Percentiles rank a stretch among this genome's conserved stretches.
Conservation (phyloP, 2,888 invertebrate species). For the Selenia dentaria region DNA sequence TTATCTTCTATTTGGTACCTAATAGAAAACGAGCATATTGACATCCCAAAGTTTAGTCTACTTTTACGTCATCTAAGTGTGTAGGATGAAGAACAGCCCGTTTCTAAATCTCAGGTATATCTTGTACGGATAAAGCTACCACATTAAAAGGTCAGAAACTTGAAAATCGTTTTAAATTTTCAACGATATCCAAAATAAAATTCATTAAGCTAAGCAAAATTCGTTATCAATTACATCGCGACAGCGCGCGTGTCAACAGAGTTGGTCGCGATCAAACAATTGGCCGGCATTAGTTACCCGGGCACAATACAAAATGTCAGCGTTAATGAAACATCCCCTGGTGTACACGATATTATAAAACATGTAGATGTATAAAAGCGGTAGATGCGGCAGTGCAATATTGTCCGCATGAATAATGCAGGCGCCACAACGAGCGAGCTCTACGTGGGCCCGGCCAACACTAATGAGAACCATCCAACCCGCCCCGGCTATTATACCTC, state of each 20-base stretch:
- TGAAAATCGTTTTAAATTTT: conserved; percentile 3
- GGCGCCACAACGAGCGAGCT: conserved; percentile 61
- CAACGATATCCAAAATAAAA: conserved; percentile 7
- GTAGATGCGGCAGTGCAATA: conserved; percentile 70
- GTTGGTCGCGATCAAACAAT: conserved; percentile 38
- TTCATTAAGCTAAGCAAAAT: conserved; percentile 18
- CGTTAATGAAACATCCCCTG: conserved; percentile 51
- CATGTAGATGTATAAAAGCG: conserved; percentile 38
- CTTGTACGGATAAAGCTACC: too few species aligned
- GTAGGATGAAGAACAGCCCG: too few species aligned
- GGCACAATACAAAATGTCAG: conserved; percentile 44
- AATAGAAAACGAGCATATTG: too few species aligned
- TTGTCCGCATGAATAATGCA: conserved; percentile 83
- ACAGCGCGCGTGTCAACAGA: conserved; percentile 14
- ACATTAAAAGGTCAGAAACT: too few species aligned
- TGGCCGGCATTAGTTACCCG: conserved; percentile 38
- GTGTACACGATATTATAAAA: conserved; percentile 48
- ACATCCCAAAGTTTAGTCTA: too few species aligned
- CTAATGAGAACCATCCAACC: conserved; percentile 77
- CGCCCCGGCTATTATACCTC: conserved; percentile 65
- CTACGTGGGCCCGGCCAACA: conserved; percentile 62
- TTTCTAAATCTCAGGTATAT: too few species aligned
- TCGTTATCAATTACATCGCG: conserved; percentile 7
- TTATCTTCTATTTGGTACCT: too few species aligned
- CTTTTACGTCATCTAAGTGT: too few species aligned